Evolutionary conservation across 2,797 vertebrate species (phyloP).

Genomic region (Parauchenoglanis ngamensis): DNA sequence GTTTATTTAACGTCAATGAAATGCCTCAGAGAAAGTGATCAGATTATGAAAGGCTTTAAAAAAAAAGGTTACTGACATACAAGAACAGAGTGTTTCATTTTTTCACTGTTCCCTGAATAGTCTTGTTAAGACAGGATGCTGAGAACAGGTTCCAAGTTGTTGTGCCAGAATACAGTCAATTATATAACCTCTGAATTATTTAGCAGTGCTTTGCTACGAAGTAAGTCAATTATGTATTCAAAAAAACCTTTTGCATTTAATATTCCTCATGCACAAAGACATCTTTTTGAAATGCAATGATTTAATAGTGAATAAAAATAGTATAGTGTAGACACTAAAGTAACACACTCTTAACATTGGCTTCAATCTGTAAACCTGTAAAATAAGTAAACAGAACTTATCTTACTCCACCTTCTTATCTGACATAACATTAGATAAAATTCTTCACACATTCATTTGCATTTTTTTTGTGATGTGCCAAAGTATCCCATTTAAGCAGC

Average conservation of each 20-base stretch:
- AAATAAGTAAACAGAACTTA: constrained; percentile 2
- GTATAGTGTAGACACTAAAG: background rate
- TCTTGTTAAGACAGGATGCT: constrained; percentile 59
- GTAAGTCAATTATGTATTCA: background rate
- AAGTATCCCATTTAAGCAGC: constrained; percentile 3
- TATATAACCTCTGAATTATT: background rate
- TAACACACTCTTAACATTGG: background rate
- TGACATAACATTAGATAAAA: constrained; percentile 31
- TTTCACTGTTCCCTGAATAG: constrained; percentile 41
- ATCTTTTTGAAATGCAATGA: background rate
- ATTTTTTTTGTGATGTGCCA: background rate
- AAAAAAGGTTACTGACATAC: constrained; percentile 43
- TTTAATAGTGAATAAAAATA: background rate
- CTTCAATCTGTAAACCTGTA: constrained; percentile 10
- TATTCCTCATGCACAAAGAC: background rate
- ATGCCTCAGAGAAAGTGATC: constrained; percentile 21
- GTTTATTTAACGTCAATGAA: constrained; percentile 31
- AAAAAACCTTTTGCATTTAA: background rate
- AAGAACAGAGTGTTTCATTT: constrained; percentile 55
- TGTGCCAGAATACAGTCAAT: constrained; percentile 6
- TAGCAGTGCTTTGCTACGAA: background rate
- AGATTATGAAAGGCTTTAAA: constrained; percentile 44
- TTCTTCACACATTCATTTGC: constrained; percentile 10
- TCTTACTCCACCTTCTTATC: constrained; percentile 31
- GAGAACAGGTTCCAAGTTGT: constrained; percentile 26